Evolutionary conservation across 2,888 invertebrate species (phyloP), one percentile per base, ranked within the genome.

Genomic region (Stomorhina lunata): DNA sequence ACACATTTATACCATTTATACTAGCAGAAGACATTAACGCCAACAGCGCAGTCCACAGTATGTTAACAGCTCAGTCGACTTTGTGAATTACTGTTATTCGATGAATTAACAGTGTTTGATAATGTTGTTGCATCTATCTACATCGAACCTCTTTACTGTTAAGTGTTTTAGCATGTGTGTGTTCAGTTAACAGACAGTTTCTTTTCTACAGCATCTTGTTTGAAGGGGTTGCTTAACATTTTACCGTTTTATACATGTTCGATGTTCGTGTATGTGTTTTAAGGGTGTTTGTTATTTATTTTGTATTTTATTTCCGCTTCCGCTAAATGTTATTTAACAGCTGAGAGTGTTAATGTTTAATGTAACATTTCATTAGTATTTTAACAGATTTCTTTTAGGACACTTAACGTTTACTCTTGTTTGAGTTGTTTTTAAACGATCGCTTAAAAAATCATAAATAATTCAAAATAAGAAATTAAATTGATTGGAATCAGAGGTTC

Each of bases 271-370:
- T 73, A 1, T 12, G 34, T 50, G 34, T 34, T 27, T 34, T 43
- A 29, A 45, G 6, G 66, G 53, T 10, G 55, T 69, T 17, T 27
- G 12, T 37, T 59, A 48, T 34, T 40, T 2, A 59, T 71, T 73
- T 10, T 53, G 37, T 22, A n/a, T 17, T 34, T 57, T 17, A 66
- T 75, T 78, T 84, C 84, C 84, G 84, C 77, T 84, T 84, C 84
- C 84, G 82, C 32, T 34, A 29, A 78, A 29, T 82, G 77, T 82
- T 80, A 66, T 20, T 77, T 80, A 77, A 79, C 84, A 81, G 57
- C 20, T 25, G 17, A 65, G 71, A 57, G 27, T 2, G 0, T 9
- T 10, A 32, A 10, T 7, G n/a, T 37, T 37, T 4, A 17, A 9
- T 29, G 15, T 20, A 15, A 43, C 4, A 43, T 43, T 29, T 40